These are phyloP conservation scores for Steromphala cineraria DNA, from an alignment of 2,888 invertebrate genomes.

Conservation along the genomic window DNA sequence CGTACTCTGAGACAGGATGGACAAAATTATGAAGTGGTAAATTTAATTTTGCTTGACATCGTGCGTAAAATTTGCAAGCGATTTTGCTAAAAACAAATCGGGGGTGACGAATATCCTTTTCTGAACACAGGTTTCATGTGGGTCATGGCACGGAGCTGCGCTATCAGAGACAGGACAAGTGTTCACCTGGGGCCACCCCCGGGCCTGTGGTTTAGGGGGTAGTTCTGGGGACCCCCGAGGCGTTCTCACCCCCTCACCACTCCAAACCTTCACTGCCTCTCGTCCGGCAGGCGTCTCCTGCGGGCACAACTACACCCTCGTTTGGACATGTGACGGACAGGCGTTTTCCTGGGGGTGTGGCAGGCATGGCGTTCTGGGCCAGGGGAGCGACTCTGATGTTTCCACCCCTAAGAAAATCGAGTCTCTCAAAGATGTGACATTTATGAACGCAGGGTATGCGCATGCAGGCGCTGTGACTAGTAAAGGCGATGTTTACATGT, in stretches of 20 bases:
- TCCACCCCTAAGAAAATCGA: constrained; percentile 36
- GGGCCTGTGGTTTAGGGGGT: constrained; percentile 49
- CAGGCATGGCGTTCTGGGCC: constrained; percentile 56
- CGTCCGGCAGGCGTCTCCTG: constrained; percentile 52
- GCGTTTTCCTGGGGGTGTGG: constrained; percentile 59
- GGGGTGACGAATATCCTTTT: background rate
- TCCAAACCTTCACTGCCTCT: constrained; percentile 32
- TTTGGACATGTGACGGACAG: constrained; percentile 51
- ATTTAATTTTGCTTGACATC: too few species aligned
- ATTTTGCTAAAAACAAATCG: background rate
- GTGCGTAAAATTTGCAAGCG: too few species aligned
- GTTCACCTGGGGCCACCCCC: constrained; percentile 60
- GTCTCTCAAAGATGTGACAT: constrained; percentile 23
- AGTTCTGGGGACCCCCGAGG: background rate
- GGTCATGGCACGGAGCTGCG: constrained; percentile 63
- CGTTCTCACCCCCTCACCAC: constrained; percentile 21
- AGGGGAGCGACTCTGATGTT: constrained; percentile 41
- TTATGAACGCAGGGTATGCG: constrained; percentile 49
- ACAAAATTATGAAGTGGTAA: too few species aligned
- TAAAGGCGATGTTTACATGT: constrained; percentile 49
- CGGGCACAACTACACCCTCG: constrained; percentile 57
- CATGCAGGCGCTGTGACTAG: constrained; percentile 52
- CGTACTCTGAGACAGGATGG: too few species aligned
- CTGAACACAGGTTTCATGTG: constrained; percentile 54
- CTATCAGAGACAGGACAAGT: constrained; percentile 43